Conservation (phyloP, 2,113 vertebrate species). For the Ptilorrhoa leucosticta region DNA sequence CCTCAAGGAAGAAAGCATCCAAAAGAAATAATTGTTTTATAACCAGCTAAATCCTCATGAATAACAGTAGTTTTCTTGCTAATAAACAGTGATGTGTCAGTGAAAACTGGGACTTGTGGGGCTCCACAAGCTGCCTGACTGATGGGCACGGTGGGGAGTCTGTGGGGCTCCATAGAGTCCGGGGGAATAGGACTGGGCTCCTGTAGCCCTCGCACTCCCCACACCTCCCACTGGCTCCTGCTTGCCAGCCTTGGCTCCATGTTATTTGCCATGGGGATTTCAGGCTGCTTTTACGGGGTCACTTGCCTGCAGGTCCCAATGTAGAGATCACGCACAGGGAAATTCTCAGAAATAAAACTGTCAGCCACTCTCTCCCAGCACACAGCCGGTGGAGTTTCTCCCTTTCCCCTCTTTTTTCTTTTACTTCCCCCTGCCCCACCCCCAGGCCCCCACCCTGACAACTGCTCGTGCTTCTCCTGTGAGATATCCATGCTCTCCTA, state of each 20-base stretch:
- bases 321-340: neutral
- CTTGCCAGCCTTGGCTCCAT: neutral
- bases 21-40: neutral
- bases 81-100: neutral
- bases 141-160: rapidly evolving
- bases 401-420: neutral
- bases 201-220: rapidly evolving
- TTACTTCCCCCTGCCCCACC: neutral
- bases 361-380: neutral
- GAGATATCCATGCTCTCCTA: neutral
- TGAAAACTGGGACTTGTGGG: neutral
- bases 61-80: neutral
- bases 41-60: neutral
- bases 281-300: slow-evolving; percentile 9
- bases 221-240: neutral
- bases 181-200: neutral
- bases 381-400: neutral
- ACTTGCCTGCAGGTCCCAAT: neutral
- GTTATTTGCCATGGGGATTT: slow-evolving; percentile 54
- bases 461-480: neutral
- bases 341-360: slow-evolving; percentile 53
- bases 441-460: neutral
- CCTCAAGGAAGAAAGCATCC: neutral
- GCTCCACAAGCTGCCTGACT: neutral
- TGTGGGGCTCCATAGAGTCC: rapidly evolving